Evolutionary conservation across 2,888 invertebrate genomes (phyloP).

Genomic region (Harpalus rubripes): DNA sequence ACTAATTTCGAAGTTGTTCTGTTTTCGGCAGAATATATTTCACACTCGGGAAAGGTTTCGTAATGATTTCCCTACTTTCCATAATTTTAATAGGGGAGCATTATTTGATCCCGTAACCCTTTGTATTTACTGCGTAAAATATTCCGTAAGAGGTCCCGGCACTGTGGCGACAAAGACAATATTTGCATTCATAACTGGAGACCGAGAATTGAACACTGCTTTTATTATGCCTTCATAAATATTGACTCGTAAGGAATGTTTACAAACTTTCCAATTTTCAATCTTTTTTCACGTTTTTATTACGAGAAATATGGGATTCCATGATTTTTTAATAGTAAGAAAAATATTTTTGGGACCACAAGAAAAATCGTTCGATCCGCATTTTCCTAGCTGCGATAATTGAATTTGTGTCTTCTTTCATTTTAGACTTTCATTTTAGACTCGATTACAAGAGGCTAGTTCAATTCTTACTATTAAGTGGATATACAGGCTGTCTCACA

Average conservation of each 20-base stretch:
- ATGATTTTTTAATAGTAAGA: not conserved
- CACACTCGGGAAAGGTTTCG: conserved; percentile 16
- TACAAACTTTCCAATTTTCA: conserved; percentile 8
- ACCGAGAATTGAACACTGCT: conserved; percentile 40
- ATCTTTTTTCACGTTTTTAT: conserved; percentile 24
- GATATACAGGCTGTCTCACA: too few relatives aligned
- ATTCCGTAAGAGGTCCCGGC: conserved; percentile 38
- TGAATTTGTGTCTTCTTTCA: too few relatives aligned
- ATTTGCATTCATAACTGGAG: conserved; percentile 41
- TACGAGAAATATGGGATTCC: not conserved
- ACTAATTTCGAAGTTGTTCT: conserved; percentile 35
- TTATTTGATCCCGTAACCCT: conserved; percentile 34
- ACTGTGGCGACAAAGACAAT: conserved; percentile 30
- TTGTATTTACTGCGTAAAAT: conserved; percentile 48
- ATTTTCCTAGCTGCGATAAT: too few relatives aligned
- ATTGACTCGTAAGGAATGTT: conserved; percentile 21
- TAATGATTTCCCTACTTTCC: conserved; percentile 33
- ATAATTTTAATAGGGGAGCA: conserved; percentile 46
- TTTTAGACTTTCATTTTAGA: too few relatives aligned
- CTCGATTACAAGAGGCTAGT: too few relatives aligned
- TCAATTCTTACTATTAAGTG: too few relatives aligned
- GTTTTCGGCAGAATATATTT: conserved; percentile 25
- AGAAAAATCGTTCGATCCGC: too few relatives aligned
- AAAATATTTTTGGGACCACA: too few relatives aligned
- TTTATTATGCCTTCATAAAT: conserved; percentile 46